Conservation (phyloP, 2,113 vertebrate genomes). For the Psilopsiagon aymara region DNA sequence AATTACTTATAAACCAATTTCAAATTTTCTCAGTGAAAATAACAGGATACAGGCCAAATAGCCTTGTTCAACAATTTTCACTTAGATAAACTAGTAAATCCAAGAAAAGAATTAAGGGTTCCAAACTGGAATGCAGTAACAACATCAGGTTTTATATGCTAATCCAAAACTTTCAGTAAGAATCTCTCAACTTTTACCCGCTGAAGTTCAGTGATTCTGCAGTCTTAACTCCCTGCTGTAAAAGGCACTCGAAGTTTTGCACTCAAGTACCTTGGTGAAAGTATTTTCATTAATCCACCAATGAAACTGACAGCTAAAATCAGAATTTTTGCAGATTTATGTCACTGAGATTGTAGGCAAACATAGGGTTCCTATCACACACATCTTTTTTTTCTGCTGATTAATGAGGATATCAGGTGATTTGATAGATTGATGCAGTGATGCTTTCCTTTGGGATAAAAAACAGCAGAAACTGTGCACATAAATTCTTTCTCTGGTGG, state of each 20-base stretch:
- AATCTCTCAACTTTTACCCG: neutral
- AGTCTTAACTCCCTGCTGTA: neutral
- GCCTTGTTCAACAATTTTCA: slow-evolving; percentile 48
- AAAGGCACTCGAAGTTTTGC: neutral
- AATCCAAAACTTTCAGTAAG: neutral
- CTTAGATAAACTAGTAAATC: neutral
- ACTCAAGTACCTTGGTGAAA: neutral
- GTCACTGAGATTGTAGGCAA: neutral
- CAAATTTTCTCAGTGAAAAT: slow-evolving; percentile 33
- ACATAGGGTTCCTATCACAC: neutral
- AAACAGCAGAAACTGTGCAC: neutral
- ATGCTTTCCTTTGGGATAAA: neutral
- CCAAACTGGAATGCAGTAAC: neutral
- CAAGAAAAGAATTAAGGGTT: neutral
- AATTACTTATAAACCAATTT: slow-evolving; percentile 18
- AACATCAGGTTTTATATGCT: neutral
- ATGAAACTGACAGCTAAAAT: neutral
- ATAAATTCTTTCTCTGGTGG: neutral
- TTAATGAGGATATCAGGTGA: neutral
- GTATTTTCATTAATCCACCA: neutral
- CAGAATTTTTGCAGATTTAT: neutral
- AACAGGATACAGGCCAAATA: neutral
- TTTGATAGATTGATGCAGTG: neutral
- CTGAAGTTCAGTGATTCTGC: neutral
- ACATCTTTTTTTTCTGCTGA: neutral